Base-by-base conservation (phyloP, 2,888 invertebrate genomes). In the Drosophila putrida region DNA sequence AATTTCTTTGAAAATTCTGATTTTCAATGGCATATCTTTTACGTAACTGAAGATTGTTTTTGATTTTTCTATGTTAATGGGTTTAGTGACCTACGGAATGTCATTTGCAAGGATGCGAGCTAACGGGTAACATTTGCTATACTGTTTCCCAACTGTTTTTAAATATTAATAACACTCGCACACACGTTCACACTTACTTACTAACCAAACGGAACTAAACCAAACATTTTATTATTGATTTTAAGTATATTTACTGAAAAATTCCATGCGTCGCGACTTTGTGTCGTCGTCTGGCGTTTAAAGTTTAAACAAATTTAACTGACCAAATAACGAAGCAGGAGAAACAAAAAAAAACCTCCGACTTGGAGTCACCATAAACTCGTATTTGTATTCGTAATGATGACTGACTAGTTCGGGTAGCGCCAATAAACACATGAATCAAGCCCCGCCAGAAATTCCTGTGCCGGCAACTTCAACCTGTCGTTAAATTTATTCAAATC, bases 401-500 rank as follows among this genome's bases (percentile, higher is more conserved):
- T 83, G 82, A 82, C 84, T 77, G 80, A 72, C 83, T 77, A 72
- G 76, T 76, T 79, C 67, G 78, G 62, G 55, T 71, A 61, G 76
- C 82, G 59, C 59, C 60, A 76, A 71, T 76, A 82, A 79, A 69
- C 73, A 79, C 66, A 75, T 80, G 84, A 82, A 87, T 82, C 87
- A 87, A 81, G 75, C 67, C 55, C 71, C 69, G 75, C 85, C 82
- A 84, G 75, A 86, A 84, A 83, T 83, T 87, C 87, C 88, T 87
- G 84, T 70, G 71, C 27, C 58, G 57, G 43, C 67, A 78, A 74
- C 65, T 69, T 78, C 50, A 69, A 75, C 63, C 62, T 73, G 76
- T 78, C 49, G 57, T 46, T 15, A 10, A 75, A 71, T 63, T 58
- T 77, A 90, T 82, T 72, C 82, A 83, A 87, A 87, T 88, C 69